Conservation (phyloP, 2,888 invertebrate species). For the Seira sanloemensis region DNA sequence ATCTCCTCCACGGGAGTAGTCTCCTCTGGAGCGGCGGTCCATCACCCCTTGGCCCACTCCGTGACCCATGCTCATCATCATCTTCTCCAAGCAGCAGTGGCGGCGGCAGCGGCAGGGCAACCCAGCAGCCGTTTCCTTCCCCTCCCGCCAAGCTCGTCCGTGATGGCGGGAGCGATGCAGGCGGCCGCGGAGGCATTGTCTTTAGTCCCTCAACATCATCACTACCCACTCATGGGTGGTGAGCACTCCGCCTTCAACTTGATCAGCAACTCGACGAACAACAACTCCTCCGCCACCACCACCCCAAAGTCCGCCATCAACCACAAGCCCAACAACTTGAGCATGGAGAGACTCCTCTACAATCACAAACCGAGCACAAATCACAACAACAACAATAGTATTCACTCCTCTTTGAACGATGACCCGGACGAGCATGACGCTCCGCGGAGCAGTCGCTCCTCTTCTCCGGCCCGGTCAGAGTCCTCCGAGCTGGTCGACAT, state of each 20-base stretch:
- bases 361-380: slow-evolving; percentile 39
- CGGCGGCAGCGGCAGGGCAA: slow-evolving; percentile 54
- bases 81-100: slow-evolving; percentile 56
- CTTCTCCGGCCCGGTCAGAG: slow-evolving; percentile 67
- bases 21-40: slow-evolving; percentile 52
- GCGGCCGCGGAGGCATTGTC: slow-evolving; percentile 59
- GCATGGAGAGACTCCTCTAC: slow-evolving; percentile 59
- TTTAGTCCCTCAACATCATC: slow-evolving; percentile 56
- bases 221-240: slow-evolving; percentile 83
- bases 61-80: slow-evolving; percentile 52
- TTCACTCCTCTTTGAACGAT: slow-evolving; percentile 52
- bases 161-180: slow-evolving; percentile 60
- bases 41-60: slow-evolving; percentile 62
- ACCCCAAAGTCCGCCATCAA: not conserved
- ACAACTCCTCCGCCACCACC: slow-evolving; percentile 18
- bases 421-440: slow-evolving; percentile 47
- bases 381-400: slow-evolving; percentile 28
- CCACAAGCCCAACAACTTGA: slow-evolving; percentile 47
- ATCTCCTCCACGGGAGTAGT: slow-evolving; percentile 41
- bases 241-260: slow-evolving; percentile 89
- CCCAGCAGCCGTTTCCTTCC: slow-evolving; percentile 60
- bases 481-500: slow-evolving; percentile 73
- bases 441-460: slow-evolving; percentile 66
- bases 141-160: slow-evolving; percentile 59
- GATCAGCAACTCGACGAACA: slow-evolving; percentile 76